phyloP scores from a whole-genome alignment of 2,888 invertebrate genomes.

The Eretmocerus hayati region DNA sequence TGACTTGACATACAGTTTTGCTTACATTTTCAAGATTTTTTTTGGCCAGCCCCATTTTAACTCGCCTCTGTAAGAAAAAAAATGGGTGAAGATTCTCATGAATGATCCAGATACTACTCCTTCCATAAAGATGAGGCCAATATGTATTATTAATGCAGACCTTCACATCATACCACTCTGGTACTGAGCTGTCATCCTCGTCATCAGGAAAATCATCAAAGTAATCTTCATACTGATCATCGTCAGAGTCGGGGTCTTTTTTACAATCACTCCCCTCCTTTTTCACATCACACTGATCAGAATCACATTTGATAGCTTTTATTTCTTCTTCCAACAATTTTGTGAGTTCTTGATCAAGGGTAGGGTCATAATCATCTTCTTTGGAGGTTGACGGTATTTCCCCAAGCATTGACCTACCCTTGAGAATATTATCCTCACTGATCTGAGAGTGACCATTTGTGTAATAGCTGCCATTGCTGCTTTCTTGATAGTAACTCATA shows the following conservation, averaged over 20 bases:
- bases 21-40: no score
- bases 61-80: no score
- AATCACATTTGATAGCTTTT: slow-evolving; percentile 3
- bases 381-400: not conserved
- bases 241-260: not conserved
- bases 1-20: no score
- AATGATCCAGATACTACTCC: no score
- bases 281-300: not conserved
- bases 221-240: slow-evolving; percentile 13
- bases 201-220: slow-evolving; percentile 15
- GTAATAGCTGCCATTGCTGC: not conserved
- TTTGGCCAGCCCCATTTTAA: no score
- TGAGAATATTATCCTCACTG: not conserved
- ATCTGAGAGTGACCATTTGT: no score
- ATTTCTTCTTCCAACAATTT: slow-evolving; percentile 10
- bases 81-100: no score
- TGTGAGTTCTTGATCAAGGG: slow-evolving; percentile 13
- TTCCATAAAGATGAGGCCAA: not conserved
- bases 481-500: slow-evolving; percentile 16
- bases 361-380: slow-evolving; percentile 8
- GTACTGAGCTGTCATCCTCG: not conserved
- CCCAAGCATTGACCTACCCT: slow-evolving; percentile 10
- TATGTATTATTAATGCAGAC: slow-evolving; percentile 3
- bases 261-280: not conserved
- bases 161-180: slow-evolving; percentile 10